Evolutionary conservation across 1,140 invertebrate species (phyloP), one percentile per base, ranked within the genome.

Genomic region (Tribolium castaneum): DNA sequence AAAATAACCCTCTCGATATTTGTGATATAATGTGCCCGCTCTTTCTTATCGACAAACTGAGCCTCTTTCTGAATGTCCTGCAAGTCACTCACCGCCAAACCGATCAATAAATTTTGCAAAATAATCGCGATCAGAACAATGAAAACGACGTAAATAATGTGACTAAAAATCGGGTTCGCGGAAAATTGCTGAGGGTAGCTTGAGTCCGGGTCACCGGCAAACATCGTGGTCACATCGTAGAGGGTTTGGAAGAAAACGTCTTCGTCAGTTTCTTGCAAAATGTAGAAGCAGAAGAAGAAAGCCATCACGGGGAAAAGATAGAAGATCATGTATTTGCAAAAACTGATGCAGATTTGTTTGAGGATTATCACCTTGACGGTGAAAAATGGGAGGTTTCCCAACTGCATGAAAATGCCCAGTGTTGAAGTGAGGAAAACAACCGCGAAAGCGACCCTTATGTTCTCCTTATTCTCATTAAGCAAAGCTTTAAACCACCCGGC

Each of bases 81-180:
- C 9, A 73, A 54, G 34, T 73, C 71, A 50, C 71, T 73, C 3
- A 73, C 71, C 1, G 71, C 71, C 14, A 73, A 73, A 52, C 71
- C 71, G 7, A 73, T 54, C n/a, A 73, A 35, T 13, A 73, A 35
- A 73, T 73, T 73, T 54, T 73, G 71, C 22, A 73, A 54, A 30
- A 73, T 52, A 25, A 73, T 52, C 16, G 50, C 71, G 3, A 73
- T 73, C 2, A 73, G 30, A 13, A 73, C 7, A 1, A 52, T 73
- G 12, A 73, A 73, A 3, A 22, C 2, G 2, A 73, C 71, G 10
- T 73, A 73, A 14, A 73, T 73, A 22, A 51, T 54, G 52, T 73
- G 71, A 6, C 71, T 54, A n/a, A 52, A 73, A 73, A 73, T 54
- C 1, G 71, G 71, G 13, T 73, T 73, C 6, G 71, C 14, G 25